These are phyloP conservation scores for Drosophila pachea DNA, from an alignment of 1,140 invertebrate genomes.

Conservation along the genomic window DNA sequence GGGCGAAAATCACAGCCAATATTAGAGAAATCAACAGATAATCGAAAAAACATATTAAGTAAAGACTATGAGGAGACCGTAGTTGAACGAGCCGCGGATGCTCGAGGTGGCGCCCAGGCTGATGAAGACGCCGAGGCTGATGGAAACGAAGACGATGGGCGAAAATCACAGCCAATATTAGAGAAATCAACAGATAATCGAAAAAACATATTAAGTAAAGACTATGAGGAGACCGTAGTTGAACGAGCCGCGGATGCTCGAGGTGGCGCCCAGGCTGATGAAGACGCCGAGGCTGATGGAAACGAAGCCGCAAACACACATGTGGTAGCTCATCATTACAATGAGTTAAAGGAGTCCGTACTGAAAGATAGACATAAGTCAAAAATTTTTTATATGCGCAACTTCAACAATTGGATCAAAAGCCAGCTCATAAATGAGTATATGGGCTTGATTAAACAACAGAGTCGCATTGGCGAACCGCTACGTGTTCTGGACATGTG, in stretches of 20 bases:
- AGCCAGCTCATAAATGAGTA: constrained; percentile 92
- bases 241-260: background rate
- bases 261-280: background rate
- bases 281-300: constrained; percentile 1
- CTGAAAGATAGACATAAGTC: constrained; percentile 89
- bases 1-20: constrained; percentile 2
- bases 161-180: background rate
- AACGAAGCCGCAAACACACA: constrained; percentile 79
- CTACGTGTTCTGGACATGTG: constrained; percentile 87
- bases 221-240: background rate
- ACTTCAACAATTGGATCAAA: constrained; percentile 99
- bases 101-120: background rate
- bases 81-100: background rate
- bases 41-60: constrained; percentile 5
- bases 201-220: constrained; percentile 10
- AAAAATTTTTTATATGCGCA: constrained; percentile 94
- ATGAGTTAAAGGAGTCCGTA: constrained; percentile 89
- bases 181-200: constrained; percentile 2
- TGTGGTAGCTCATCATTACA: constrained; percentile 92
- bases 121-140: constrained; percentile 9
- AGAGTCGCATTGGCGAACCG: constrained; percentile 81
- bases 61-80: background rate
- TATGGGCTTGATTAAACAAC: constrained; percentile 82
- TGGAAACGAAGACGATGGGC: constrained; percentile 41
- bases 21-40: background rate